Conservation (phyloP, 2,888 invertebrate species). For the Xanthostigma xanthostigma region DNA sequence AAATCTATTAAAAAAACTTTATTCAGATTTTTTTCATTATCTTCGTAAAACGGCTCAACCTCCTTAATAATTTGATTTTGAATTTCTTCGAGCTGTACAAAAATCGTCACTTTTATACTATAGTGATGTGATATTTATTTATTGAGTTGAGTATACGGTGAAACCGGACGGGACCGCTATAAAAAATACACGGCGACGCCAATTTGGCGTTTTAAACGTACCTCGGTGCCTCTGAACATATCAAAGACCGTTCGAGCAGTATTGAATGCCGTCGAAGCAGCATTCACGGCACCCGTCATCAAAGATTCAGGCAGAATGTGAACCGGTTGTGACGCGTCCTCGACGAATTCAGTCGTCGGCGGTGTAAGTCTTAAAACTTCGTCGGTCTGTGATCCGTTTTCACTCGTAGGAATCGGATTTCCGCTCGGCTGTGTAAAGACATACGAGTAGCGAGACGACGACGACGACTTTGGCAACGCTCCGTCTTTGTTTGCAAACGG, state of each 20-base stretch:
- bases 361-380: neutral
- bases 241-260: constrained; percentile 29
- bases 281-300: constrained; percentile 28
- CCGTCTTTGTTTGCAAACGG: constrained; percentile 10
- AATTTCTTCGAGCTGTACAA: too few relatives aligned
- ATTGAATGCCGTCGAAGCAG: constrained; percentile 28
- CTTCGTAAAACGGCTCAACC: too few relatives aligned
- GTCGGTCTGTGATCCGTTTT: neutral
- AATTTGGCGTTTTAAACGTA: constrained; percentile 13
- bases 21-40: too few relatives aligned
- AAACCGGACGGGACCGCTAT: too few relatives aligned
- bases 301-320: constrained; percentile 27
- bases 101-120: too few relatives aligned
- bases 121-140: too few relatives aligned
- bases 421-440: constrained; percentile 1
- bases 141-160: too few relatives aligned
- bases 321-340: constrained; percentile 12
- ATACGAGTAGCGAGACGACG: constrained; percentile 1
- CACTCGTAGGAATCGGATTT: constrained; percentile 2
- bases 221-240: constrained; percentile 23
- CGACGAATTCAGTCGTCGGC: neutral
- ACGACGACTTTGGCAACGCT: constrained; percentile 3
- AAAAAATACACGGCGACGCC: neutral
- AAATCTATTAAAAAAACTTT: too few relatives aligned
- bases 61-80: too few relatives aligned